Evolutionary conservation across 2,888 invertebrate species (phyloP).

Genomic region (Griposia aprilina): DNA sequence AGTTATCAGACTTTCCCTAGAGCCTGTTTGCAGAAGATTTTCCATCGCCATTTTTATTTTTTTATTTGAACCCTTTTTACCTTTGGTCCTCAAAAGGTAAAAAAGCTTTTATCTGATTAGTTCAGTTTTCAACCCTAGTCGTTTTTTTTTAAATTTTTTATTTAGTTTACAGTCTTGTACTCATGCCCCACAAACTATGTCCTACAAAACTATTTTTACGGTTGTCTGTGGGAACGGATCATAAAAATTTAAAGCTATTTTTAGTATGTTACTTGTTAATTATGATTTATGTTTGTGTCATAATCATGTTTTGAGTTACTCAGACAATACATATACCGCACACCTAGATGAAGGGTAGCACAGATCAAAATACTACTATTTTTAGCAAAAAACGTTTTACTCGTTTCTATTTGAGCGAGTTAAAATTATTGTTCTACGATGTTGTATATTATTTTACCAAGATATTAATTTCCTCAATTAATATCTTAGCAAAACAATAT

Average conservation of each 20-base stretch:
- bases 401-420: no score
- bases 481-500: no score
- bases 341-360: no score
- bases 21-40: neutral
- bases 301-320: neutral
- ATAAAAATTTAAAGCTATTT: neutral
- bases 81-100: neutral
- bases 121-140: neutral
- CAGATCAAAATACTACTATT: no score
- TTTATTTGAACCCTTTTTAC: neutral
- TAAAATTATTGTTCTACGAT: no score
- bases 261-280: neutral
- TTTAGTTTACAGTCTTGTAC: no score
- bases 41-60: conserved; percentile 13
- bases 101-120: conserved; percentile 11
- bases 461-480: no score
- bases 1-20: conserved; percentile 14
- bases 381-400: no score
- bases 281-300: neutral
- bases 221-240: neutral
- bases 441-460: no score
- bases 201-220: neutral
- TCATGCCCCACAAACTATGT: neutral
- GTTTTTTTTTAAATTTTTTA: neutral
- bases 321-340: no score